Evolutionary conservation across 2,113 vertebrate species (phyloP).

Genomic region (Leucopsar rothschildi): DNA sequence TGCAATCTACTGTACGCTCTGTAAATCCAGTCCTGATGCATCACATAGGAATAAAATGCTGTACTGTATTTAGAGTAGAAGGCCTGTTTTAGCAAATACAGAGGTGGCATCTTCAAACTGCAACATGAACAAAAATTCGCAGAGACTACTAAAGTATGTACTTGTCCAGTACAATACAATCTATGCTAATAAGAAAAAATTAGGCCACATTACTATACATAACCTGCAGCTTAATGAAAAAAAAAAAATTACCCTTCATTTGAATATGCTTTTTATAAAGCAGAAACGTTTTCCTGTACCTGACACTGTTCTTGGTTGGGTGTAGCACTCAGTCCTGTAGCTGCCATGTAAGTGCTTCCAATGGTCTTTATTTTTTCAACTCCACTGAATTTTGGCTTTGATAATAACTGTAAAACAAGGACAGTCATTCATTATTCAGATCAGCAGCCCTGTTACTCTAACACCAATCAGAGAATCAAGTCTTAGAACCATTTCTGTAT

Average conservation of each 20-base stretch:
- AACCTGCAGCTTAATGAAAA: background rate
- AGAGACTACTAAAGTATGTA: background rate
- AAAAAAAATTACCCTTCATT: background rate
- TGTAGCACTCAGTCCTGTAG: constrained; percentile 89
- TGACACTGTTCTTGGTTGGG: constrained; percentile 88
- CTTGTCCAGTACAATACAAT: background rate
- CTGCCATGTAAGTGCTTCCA: constrained; percentile 98
- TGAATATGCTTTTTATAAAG: background rate
- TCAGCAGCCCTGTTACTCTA: background rate
- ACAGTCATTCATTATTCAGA: background rate
- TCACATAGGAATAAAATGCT: background rate
- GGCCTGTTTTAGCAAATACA: background rate
- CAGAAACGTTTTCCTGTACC: constrained; percentile 65
- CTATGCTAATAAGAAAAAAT: background rate
- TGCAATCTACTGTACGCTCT: background rate
- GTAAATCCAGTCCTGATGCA: background rate
- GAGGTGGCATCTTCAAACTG: background rate
- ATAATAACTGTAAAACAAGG: constrained; percentile 80
- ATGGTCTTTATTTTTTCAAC: constrained; percentile 99
- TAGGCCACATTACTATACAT: background rate
- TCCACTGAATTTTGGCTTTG: constrained; percentile 97
- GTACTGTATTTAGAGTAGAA: background rate
- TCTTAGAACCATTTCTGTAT: background rate
- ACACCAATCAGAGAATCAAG: background rate
- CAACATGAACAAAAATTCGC: background rate